phyloP scores from a whole-genome alignment of 2,888 invertebrate species.

The Cordilura impudica region DNA sequence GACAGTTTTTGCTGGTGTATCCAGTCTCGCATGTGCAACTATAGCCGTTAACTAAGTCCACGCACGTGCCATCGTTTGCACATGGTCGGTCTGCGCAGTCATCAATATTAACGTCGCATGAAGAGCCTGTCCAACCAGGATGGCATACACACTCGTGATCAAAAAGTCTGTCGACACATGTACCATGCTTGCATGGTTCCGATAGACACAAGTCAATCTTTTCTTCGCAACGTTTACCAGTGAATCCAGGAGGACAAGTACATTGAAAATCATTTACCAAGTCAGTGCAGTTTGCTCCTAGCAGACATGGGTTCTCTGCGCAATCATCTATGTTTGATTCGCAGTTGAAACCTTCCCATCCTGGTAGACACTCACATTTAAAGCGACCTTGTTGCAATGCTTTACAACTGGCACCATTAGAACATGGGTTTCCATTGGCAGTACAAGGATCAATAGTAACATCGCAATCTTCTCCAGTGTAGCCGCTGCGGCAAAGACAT shows the following conservation, averaged over 20 bases:
- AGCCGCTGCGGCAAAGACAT: conserved; percentile 95
- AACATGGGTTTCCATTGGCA: conserved; percentile 93
- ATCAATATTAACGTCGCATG: conserved; percentile 94
- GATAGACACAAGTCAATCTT: conserved; percentile 95
- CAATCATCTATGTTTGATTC: conserved; percentile 96
- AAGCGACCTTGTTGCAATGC: conserved; percentile 94
- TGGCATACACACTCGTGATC: conserved; percentile 93
- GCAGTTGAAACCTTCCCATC: conserved; percentile 98
- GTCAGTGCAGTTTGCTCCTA: conserved; percentile 95
- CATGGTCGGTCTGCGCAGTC: conserved; percentile 94
- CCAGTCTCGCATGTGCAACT: conserved; percentile 95
- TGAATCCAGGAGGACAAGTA: conserved; percentile 94
- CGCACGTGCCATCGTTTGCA: conserved; percentile 93
- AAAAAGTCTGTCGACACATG: conserved; percentile 93
- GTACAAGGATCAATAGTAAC: conserved; percentile 94
- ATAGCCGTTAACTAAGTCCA: conserved; percentile 90
- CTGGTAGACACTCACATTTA: conserved; percentile 96
- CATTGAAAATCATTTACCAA: conserved; percentile 96
- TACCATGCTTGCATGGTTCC: conserved; percentile 94
- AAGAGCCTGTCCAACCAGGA: conserved; percentile 92
- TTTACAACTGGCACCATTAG: conserved; percentile 92
- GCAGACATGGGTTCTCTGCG: conserved; percentile 92
- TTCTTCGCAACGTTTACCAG: conserved; percentile 96
- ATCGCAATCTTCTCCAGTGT: conserved; percentile 95
- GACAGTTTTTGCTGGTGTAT: conserved; percentile 94